These are phyloP conservation scores for Gouania willdenowi DNA, from an alignment of 2,797 vertebrate species.

Conservation along the genomic window DNA sequence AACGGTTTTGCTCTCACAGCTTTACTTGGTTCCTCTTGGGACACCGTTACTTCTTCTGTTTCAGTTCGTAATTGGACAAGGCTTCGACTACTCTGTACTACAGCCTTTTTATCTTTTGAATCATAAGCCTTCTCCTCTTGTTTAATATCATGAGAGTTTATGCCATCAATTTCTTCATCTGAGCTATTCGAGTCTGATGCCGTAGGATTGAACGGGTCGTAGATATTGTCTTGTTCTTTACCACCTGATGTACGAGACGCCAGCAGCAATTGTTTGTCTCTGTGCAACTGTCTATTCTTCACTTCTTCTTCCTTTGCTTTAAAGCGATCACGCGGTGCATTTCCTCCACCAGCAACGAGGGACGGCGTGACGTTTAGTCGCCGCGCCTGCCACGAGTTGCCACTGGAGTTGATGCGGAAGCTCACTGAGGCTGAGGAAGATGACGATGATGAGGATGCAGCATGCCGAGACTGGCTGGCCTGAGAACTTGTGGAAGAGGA, in stretches of 20 bases:
- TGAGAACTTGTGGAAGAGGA: conserved; percentile 44
- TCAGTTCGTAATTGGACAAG: conserved; percentile 41
- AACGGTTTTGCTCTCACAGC: conserved; percentile 11
- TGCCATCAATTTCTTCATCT: conserved; percentile 51
- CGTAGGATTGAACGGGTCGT: conserved; percentile 95
- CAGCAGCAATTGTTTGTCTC: conserved; percentile 63
- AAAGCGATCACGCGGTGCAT: conserved; percentile 65
- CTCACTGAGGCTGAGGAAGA: conserved; percentile 81
- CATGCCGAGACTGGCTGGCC: conserved; percentile 23
- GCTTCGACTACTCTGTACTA: conserved; percentile 9
- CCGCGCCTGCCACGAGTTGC: conserved; percentile 79
- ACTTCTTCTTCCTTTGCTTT: conserved; percentile 72
- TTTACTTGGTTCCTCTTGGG: conserved; percentile 21
- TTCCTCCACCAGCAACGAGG: conserved; percentile 39
- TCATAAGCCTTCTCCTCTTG: background rate
- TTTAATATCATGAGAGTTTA: conserved; percentile 2
- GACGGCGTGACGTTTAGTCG: conserved; percentile 59
- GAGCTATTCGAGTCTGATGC: conserved; percentile 86
- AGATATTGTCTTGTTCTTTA: conserved; percentile 80
- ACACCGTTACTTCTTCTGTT: conserved; percentile 22
- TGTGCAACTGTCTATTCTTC: conserved; percentile 56
- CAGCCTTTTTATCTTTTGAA: conserved; percentile 6
- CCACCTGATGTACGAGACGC: conserved; percentile 48
- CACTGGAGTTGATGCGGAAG: conserved; percentile 89
- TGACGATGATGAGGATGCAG: conserved; percentile 63